These are phyloP conservation scores for Gibbula magus DNA, from an alignment of 2,888 invertebrate genomes.

Conservation along the genomic window DNA sequence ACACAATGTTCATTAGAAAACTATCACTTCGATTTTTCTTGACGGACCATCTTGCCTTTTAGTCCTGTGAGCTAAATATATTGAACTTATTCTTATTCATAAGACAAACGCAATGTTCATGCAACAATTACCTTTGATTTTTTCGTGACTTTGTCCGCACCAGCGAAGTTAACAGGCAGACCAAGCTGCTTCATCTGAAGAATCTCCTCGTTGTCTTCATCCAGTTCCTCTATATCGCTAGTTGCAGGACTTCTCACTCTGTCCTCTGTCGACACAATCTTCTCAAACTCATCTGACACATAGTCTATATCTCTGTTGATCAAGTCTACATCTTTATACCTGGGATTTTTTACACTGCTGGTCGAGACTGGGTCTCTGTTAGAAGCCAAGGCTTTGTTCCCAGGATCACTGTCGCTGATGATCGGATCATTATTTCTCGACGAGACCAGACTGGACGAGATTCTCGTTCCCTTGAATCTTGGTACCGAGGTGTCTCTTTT, in stretches of 20 bases:
- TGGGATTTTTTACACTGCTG: neutral
- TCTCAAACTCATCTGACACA: constrained; percentile 12
- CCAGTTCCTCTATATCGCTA: neutral
- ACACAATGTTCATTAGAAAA: too few species aligned
- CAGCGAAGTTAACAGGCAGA: constrained; percentile 50
- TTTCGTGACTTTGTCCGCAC: neutral
- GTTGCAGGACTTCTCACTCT: neutral
- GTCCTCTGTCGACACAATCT: neutral
- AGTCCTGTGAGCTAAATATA: too few species aligned
- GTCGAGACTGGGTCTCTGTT: neutral
- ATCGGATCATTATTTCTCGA: too few species aligned
- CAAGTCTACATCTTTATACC: neutral
- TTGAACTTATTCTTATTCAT: neutral
- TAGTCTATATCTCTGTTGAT: neutral
- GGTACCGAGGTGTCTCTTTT: neutral
- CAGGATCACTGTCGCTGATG: too few species aligned
- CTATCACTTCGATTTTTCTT: too few species aligned
- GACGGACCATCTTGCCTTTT: too few species aligned
- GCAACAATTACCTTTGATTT: neutral
- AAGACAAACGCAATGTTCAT: neutral
- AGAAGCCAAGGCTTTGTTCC: neutral
- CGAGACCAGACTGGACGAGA: too few species aligned
- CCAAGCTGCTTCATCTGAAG: constrained; percentile 60
- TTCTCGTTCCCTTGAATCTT: too few species aligned
- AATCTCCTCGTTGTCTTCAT: constrained; percentile 38